Evolutionary conservation across 1,140 invertebrate species (phyloP).

Genomic region (Heliothis virescens): DNA sequence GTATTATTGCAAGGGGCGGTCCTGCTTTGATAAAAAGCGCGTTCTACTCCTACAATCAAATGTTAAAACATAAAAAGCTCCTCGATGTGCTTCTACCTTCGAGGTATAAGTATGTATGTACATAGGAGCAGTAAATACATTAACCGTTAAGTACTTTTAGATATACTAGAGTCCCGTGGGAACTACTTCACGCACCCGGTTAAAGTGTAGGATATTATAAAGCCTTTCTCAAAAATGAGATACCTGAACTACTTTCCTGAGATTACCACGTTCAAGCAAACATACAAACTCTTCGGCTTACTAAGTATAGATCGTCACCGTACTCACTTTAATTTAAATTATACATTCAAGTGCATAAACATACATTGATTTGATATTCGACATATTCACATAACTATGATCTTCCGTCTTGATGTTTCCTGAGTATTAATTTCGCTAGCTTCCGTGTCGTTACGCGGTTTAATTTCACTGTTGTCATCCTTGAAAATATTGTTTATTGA

Average conservation of each 20-base stretch:
- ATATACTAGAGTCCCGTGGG: no score
- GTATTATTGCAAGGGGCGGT: not conserved
- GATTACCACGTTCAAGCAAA: no score
- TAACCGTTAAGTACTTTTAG: no score
- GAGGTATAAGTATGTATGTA: no score
- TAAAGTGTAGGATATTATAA: no score
- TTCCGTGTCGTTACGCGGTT: conserved; percentile 30
- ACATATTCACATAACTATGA: conserved; percentile 9
- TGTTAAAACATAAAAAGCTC: not conserved
- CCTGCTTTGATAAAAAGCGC: not conserved
- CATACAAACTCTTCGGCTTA: no score
- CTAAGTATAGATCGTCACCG: not conserved
- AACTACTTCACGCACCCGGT: no score
- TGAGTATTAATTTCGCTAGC: conserved; percentile 31
- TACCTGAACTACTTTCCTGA: no score
- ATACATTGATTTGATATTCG: not conserved
- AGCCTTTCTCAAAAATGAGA: no score
- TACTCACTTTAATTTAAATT: no score
- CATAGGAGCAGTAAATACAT: not conserved
- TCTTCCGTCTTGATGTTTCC: conserved; percentile 27
- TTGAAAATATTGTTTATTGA: conserved; percentile 11
- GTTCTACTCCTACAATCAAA: not conserved
- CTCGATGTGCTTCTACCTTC: not conserved
- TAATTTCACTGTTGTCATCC: conserved; percentile 13
- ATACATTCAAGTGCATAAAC: not conserved